Evolutionary conservation across 2,888 invertebrate genomes (phyloP), one percentile per base, ranked within the genome.

Genomic region (Ochlodes sylvanus): DNA sequence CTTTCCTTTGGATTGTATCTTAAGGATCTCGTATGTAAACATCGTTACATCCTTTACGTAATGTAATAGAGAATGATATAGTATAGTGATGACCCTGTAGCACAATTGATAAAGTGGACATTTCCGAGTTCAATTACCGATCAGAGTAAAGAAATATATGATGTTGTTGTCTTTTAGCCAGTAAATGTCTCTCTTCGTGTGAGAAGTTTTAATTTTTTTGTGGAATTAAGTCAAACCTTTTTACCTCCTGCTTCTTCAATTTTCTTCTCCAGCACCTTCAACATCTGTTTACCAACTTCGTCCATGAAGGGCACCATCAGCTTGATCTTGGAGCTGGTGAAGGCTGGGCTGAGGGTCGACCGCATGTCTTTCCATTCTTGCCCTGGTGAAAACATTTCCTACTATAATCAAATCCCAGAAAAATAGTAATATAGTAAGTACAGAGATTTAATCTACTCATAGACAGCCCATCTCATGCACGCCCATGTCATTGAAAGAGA

Each of bases 311-410:
- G 86, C 7, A 86, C 77, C 87, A 87, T 85, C 19, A 79, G 65
- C 10, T 87, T 83, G 77, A 94, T 94, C 76, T 94, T 93, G 50
- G 89, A 88, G 27, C 92, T 86, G 15, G 94, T 93, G 70, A 94
- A 94, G 0, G 89, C 86, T 2, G 94, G 94, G 52, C 90, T 91
- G 63, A 89, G 69, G 15, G 85, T 84, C 0, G 86, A 81, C 0
- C 89, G 79, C 89, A 89, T 89, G 56, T 88, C 86, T 62, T 83
- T 78, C 81, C 82, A 82, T 72, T 79, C 77, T 50, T 79, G 74
- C 32, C 80, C 80, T 81, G 27, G 4, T 3, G 38, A 34, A 38
- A 34, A 63, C 27, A 32, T 42, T 42, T 42, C 12, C 14, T 12
- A 2, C n/a, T 42, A n/a, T 7, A 27, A 27, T 27, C 3, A 27